Evolutionary conservation across 2,797 vertebrate species (phyloP).

Genomic region (Chelon auratus): DNA sequence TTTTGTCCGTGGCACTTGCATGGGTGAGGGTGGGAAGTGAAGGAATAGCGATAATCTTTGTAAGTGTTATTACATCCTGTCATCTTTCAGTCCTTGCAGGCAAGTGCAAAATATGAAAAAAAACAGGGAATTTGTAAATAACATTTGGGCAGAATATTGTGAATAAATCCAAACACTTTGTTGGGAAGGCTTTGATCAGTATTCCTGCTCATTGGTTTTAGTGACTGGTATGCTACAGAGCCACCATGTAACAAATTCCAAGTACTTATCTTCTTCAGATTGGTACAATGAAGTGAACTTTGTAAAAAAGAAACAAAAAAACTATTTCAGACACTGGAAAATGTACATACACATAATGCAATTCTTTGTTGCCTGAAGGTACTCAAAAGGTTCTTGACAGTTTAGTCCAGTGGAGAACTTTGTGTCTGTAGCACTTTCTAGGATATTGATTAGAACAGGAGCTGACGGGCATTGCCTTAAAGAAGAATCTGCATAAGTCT

Average conservation of each 20-base stretch:
- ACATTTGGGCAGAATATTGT: background rate
- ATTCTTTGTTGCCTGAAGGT: background rate
- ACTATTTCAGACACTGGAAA: background rate
- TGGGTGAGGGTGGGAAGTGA: background rate
- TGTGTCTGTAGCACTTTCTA: conserved; percentile 15
- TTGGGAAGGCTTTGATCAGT: background rate
- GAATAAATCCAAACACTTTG: background rate
- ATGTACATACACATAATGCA: conserved; percentile 3
- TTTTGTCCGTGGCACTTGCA: background rate
- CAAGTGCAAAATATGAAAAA: background rate
- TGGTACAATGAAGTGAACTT: background rate
- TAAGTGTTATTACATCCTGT: background rate
- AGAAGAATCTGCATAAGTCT: conserved; percentile 39
- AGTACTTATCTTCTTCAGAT: background rate
- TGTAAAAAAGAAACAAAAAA: background rate
- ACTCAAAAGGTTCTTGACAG: background rate
- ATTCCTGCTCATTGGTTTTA: background rate
- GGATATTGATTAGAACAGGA: conserved; percentile 37
- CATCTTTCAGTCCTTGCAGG: background rate
- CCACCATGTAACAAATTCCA: background rate
- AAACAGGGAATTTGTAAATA: background rate
- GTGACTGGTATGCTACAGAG: background rate
- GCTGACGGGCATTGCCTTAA: conserved; percentile 24
- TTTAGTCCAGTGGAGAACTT: conserved; percentile 6
- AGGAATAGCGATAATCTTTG: background rate